A percentile compares a stretch with the other conserved stretches of the same genome.
These are phyloP conservation scores for Oncorhynchus clarkii DNA, from an alignment of 2,113 vertebrate species.

Conservation along the genomic window DNA sequence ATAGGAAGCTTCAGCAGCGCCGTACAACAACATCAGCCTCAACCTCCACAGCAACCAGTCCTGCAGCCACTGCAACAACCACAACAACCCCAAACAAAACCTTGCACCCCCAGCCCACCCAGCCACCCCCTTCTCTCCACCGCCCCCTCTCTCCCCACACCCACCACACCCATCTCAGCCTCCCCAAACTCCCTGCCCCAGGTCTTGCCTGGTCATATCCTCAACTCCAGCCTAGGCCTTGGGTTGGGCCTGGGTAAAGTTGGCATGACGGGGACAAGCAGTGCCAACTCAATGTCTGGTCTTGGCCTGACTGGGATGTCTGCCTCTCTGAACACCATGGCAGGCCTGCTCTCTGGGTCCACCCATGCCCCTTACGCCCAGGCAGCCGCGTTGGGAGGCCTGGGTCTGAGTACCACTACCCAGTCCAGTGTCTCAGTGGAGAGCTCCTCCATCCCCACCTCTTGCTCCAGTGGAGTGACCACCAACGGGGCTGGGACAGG, in stretches of 20 bases:
- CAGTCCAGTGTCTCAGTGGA: constrained; percentile 66
- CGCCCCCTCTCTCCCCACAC: constrained; percentile 65
- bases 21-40: constrained; percentile 73
- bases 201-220: constrained; percentile 51
- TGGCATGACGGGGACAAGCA: constrained; percentile 65
- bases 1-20: constrained; percentile 77
- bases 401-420: constrained; percentile 59
- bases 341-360: constrained; percentile 71
- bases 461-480: constrained; percentile 68
- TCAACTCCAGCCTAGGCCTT: constrained; percentile 64
- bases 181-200: constrained; percentile 65
- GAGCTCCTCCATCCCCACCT: constrained; percentile 63
- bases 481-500: constrained; percentile 64
- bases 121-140: constrained; percentile 63
- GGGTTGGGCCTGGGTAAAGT: constrained; percentile 67
- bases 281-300: constrained; percentile 63
- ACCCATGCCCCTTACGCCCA: constrained; percentile 86
- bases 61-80: constrained; percentile 51
- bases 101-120: constrained; percentile 68
- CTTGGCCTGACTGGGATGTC: constrained; percentile 65
- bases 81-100: constrained; percentile 55
- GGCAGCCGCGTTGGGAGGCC: constrained; percentile 79
- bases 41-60: constrained; percentile 67
- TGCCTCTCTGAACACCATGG: constrained; percentile 66
- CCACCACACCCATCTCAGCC: constrained; percentile 57